These are phyloP conservation scores for Ferdinandea cuprea DNA, from an alignment of 2,888 invertebrate species.

Conservation along the genomic window DNA sequence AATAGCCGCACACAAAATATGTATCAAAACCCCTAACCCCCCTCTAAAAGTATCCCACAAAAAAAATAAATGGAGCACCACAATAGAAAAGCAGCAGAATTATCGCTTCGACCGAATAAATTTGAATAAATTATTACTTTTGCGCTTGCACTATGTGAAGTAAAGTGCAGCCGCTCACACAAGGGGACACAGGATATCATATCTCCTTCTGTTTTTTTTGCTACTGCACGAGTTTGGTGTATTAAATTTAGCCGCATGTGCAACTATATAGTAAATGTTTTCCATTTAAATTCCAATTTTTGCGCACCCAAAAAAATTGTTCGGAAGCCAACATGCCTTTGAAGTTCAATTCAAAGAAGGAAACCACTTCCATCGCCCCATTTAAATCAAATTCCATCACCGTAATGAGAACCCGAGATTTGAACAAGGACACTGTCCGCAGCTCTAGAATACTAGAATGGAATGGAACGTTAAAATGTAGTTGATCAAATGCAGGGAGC, in stretches of 20 bases:
- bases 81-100: conserved; percentile 40
- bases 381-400: conserved; percentile 54
- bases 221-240: not conserved
- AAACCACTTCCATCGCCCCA: not conserved
- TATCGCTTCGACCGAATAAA: conserved; percentile 51
- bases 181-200: not conserved
- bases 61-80: conserved; percentile 18
- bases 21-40: not conserved
- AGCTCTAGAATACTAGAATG: too few species aligned
- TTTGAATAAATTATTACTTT: conserved; percentile 53
- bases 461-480: conserved; percentile 11
- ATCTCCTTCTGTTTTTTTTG: not conserved
- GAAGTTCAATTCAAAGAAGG: conserved; percentile 12
- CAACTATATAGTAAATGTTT: conserved; percentile 17
- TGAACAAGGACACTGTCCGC: conserved; percentile 17
- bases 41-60: conserved; percentile 23
- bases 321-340: conserved; percentile 14
- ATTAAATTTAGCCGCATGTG: conserved; percentile 22
- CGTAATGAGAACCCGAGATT: conserved; percentile 58
- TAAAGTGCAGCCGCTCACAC: conserved; percentile 18
- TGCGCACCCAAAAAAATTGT: too few species aligned
- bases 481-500: conserved; percentile 15
- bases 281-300: conserved; percentile 8
- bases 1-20: conserved; percentile 4
- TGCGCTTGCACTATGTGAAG: conserved; percentile 1